Conservation (phyloP, 2,797 vertebrate species). For the Poecilia velifera region DNA sequence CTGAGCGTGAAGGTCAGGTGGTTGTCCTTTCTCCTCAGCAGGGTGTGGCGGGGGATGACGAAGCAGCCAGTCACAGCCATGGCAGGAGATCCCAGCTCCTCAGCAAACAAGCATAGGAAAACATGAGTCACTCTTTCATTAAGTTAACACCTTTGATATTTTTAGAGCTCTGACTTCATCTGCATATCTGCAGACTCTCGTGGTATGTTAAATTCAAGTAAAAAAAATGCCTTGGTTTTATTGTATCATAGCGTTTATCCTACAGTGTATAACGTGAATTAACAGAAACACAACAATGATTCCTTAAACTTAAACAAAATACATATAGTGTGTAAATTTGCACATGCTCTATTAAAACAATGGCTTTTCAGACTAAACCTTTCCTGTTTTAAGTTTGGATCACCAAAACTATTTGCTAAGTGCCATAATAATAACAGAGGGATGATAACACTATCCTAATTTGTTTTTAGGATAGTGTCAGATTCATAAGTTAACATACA, state of each 20-base stretch:
- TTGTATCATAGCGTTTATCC: background rate
- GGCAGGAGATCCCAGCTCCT: slow-evolving; percentile 69
- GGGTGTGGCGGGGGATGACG: slow-evolving; percentile 78
- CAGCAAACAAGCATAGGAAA: slow-evolving; percentile 46
- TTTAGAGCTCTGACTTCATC: background rate
- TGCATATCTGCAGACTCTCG: background rate
- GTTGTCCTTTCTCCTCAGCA: slow-evolving; percentile 73
- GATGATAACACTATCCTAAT: background rate
- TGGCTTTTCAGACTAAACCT: background rate
- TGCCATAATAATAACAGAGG: background rate
- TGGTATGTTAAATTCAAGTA: background rate
- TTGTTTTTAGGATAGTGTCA: background rate
- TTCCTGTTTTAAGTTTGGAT: background rate
- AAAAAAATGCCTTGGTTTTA: too few relatives aligned
- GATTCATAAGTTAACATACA: background rate
- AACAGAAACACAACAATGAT: background rate
- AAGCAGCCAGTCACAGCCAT: slow-evolving; percentile 70
- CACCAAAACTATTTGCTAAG: background rate
- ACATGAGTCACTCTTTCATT: slow-evolving; percentile 17
- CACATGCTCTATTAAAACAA: background rate
- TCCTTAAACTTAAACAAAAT: background rate
- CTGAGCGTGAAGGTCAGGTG: slow-evolving; percentile 76
- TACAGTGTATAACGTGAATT: background rate
- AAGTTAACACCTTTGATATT: slow-evolving; percentile 15
- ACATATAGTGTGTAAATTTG: background rate